Base-by-base conservation (phyloP, 2,797 vertebrate genomes). In the Allobates femoralis region DNA sequence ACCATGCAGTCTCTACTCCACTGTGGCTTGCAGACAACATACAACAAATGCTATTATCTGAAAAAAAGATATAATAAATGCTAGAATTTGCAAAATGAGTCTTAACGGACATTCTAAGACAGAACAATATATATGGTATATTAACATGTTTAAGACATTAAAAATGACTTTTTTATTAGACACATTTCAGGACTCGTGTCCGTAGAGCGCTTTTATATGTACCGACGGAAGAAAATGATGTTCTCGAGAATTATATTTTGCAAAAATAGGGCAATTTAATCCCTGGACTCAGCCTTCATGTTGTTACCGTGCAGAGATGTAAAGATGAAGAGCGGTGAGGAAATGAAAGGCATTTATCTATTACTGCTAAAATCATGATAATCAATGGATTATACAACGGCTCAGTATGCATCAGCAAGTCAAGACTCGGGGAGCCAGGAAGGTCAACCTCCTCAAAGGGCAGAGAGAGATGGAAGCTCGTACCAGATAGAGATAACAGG, bases 341-440 rank as follows among this genome's bases (percentile, higher is more conserved):
- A 79, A 85, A 71, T 85, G 84, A 73, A 71, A 73, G 53, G 75
- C 84, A 79, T 79, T 79, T 79, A 67, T 56, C 60, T 58, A 85
- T 85, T 85, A 67, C 75, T 78, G 51, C 50, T 56, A 34, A 85
- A 79, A 79, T 79, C 32, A 76, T 69, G 62, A 51, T 79, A 85
- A 85, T 85, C 83, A 85, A 55, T 69, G 34, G 60, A 79, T 37
- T 69, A 76, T 84, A 53, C 55, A 64, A 30, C 51, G 50, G 37
- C 21, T 60, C 56, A 21, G 12, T 37, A 64, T 41, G 15, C 80
- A 82, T 82, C 50, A 56, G 80, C 12, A 23, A 56, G 51, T 56
- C 50, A 41, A 5, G 53, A 82, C 64, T 53, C 12, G 30, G 50
- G 30, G 30, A 23, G 37, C 21, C 71, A 50, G 26, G 41, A 50